These are phyloP conservation scores for Orthosia incerta DNA, from an alignment of 2,888 invertebrate species.

Conservation along the genomic window DNA sequence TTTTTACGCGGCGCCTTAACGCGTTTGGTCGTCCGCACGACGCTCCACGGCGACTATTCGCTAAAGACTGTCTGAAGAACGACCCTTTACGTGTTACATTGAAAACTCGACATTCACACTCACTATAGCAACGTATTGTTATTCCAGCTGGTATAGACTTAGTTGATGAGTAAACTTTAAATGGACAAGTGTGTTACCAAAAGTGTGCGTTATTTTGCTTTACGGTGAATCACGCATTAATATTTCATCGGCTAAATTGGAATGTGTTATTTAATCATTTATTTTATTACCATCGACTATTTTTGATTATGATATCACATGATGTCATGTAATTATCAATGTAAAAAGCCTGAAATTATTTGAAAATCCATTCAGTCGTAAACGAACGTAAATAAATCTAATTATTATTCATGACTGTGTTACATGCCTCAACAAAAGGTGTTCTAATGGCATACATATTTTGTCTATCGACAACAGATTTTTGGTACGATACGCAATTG, in stretches of 20 bases:
- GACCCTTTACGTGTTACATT: conserved; percentile 26
- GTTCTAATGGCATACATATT: conserved; percentile 3
- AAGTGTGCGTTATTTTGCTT: background rate
- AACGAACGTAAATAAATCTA: background rate
- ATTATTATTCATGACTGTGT: conserved; percentile 3
- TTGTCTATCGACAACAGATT: background rate
- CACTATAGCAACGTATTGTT: conserved; percentile 12
- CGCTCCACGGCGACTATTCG: conserved; percentile 29
- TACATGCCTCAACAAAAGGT: conserved; percentile 16
- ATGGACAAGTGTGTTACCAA: background rate
- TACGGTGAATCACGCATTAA: background rate
- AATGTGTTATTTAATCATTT: background rate
- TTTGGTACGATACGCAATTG: background rate
- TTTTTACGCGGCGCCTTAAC: conserved; percentile 11
- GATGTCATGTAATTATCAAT: too few relatives aligned
- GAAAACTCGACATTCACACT: conserved; percentile 14
- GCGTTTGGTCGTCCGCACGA: conserved; percentile 19
- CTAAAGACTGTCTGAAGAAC: conserved; percentile 40
- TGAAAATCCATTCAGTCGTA: background rate
- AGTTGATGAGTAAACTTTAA: conserved; percentile 17
- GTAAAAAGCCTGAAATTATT: background rate
- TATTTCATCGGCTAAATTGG: background rate
- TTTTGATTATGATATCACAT: too few relatives aligned
- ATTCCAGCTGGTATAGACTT: conserved; percentile 23
- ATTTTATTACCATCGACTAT: background rate